Conservation (phyloP, 2,797 vertebrate species). For the Buphagus erythrorhynchus region DNA sequence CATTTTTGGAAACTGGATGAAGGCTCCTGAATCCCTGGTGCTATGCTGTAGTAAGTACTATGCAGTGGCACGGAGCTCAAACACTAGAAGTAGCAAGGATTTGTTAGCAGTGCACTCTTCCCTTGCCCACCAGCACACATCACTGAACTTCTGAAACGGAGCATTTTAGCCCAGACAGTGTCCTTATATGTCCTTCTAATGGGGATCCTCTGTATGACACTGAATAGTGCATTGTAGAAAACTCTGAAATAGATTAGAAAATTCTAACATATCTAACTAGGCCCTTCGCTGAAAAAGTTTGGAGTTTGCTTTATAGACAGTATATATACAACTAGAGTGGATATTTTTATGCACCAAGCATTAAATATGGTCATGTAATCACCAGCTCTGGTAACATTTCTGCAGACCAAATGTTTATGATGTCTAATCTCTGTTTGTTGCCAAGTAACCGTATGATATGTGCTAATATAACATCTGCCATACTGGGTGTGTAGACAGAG, state of each 20-base stretch:
- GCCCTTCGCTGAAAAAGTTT: background rate
- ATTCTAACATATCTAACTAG: background rate
- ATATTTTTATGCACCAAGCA: background rate
- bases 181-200: background rate
- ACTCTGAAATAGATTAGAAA: background rate
- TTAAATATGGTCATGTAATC: conserved; percentile 39
- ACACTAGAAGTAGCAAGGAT: background rate
- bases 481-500: conserved; percentile 19
- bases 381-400: conserved; percentile 9
- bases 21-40: background rate
- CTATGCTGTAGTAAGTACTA: background rate
- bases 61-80: background rate
- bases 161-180: background rate
- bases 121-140: fast-evolving
- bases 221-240: background rate
- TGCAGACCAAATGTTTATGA: conserved; percentile 56
- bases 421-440: conserved; percentile 51
- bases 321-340: background rate
- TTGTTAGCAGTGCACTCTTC: background rate
- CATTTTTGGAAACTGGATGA: background rate
- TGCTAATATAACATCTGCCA: conserved; percentile 48
- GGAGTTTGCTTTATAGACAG: background rate
- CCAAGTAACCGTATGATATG: conserved; percentile 59
- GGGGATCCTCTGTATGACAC: background rate
- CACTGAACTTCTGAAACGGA: background rate